Conservation (phyloP, 2,888 invertebrate species). For the Heteromurus nitidus region DNA sequence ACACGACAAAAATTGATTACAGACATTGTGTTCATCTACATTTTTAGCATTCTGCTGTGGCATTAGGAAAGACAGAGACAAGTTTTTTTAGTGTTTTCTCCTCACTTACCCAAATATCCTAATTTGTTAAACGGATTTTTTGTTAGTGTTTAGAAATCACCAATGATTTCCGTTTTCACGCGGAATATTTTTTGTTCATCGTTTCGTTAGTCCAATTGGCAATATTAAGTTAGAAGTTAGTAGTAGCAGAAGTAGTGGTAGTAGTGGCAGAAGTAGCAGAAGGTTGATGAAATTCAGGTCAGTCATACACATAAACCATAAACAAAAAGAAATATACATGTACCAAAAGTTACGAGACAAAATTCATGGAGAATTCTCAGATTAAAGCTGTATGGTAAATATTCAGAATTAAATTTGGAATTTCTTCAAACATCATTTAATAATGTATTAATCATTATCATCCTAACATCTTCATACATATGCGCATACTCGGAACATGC, state of each 20-base stretch:
- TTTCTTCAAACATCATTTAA: too few species aligned
- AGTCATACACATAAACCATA: constrained; percentile 63
- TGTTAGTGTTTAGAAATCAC: constrained; percentile 43
- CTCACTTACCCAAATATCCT: constrained; percentile 69
- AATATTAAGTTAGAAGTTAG: constrained; percentile 60
- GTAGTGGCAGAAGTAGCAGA: constrained; percentile 54
- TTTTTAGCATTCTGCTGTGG: constrained; percentile 15
- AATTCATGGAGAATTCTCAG: constrained; percentile 19
- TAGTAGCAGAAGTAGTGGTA: constrained; percentile 58
- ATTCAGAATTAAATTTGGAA: not conserved
- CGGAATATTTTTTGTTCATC: constrained; percentile 53
- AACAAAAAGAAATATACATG: constrained; percentile 44
- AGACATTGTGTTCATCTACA: constrained; percentile 31
- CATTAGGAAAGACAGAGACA: constrained; percentile 12
- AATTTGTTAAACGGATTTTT: constrained; percentile 38
- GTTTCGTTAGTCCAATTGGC: constrained; percentile 61
- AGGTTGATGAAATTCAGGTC: constrained; percentile 59
- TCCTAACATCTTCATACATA: too few species aligned
- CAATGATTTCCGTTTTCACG: constrained; percentile 34
- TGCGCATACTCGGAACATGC: too few species aligned
- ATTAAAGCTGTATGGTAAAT: constrained; percentile 19
- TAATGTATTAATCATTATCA: too few species aligned
- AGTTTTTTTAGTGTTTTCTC: constrained; percentile 17
- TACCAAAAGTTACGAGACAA: constrained; percentile 26
- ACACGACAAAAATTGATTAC: constrained; percentile 3